phyloP scores from a whole-genome alignment of 2,113 vertebrate species.

The Benthochromis sp. region DNA sequence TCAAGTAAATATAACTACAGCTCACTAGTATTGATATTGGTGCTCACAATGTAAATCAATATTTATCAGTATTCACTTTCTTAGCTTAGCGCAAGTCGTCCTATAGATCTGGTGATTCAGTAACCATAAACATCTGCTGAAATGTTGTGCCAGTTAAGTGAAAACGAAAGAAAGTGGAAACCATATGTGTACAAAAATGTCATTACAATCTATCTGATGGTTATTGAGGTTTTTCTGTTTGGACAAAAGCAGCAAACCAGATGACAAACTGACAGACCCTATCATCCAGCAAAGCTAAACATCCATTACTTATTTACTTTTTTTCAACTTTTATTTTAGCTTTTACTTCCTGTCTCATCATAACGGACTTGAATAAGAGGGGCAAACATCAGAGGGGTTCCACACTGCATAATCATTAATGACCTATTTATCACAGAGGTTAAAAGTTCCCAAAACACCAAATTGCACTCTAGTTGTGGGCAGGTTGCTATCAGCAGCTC shows the following conservation, averaged over 20 bases:
- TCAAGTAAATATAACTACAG: not conserved
- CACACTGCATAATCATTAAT: not conserved
- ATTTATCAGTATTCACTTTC: not conserved
- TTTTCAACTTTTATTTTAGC: not conserved
- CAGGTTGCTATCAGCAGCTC: conserved; percentile 19
- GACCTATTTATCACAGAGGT: not conserved
- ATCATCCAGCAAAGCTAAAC: not conserved
- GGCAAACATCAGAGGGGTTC: not conserved
- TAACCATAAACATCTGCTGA: not conserved
- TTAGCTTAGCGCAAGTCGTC: not conserved
- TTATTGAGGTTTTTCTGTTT: not conserved
- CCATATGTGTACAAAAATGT: not conserved
- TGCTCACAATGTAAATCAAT: not conserved
- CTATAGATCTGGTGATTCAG: not conserved
- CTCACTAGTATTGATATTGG: not conserved
- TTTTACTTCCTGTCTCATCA: not conserved
- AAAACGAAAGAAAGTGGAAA: not conserved
- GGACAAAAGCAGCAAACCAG: not conserved
- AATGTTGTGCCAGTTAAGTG: not conserved
- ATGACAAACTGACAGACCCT: not conserved
- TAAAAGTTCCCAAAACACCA: not conserved
- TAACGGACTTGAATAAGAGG: not conserved
- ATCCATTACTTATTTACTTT: not conserved
- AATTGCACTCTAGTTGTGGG: conserved; percentile 10
- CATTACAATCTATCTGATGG: not conserved